These are phyloP conservation scores for Tiliacea aurago DNA, from an alignment of 2,888 invertebrate genomes.

Conservation along the genomic window DNA sequence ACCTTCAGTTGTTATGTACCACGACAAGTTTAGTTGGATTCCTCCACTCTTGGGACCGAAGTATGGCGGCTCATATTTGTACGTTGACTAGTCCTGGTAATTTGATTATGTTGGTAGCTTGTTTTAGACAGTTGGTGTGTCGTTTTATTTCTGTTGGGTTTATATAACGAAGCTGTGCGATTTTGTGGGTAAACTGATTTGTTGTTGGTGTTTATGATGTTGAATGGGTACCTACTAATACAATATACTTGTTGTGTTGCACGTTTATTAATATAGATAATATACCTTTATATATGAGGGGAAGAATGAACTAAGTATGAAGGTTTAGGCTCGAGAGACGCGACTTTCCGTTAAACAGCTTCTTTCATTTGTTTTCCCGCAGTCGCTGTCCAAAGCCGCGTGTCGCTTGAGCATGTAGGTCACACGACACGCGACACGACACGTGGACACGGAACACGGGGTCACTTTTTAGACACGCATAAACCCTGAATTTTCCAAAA, in stretches of 20 bases:
- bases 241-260: not conserved
- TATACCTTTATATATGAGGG: not conserved
- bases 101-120: slow-evolving; percentile 66
- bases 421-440: too few species aligned
- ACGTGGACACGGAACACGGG: too few species aligned
- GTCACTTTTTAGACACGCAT: too few species aligned
- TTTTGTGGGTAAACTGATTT: slow-evolving; percentile 18
- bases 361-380: not conserved
- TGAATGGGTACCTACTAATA: not conserved
- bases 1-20: slow-evolving; percentile 29
- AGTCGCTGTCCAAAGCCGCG: not conserved
- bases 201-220: slow-evolving; percentile 2
- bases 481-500: not conserved
- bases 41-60: slow-evolving; percentile 58
- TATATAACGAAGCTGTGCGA: slow-evolving; percentile 25
- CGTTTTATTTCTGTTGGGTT: slow-evolving; percentile 53
- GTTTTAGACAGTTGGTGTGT: slow-evolving; percentile 59
- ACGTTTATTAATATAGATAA: not conserved
- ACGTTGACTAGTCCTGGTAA: slow-evolving; percentile 65
- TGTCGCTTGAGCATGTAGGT: not conserved
- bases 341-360: not conserved
- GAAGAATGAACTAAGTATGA: not conserved
- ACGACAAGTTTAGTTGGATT: slow-evolving; percentile 64
- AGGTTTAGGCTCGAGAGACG: not conserved
- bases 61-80: slow-evolving; percentile 67